phyloP scores from a whole-genome alignment of 2,888 invertebrate genomes.

The Noctua pronuba region DNA sequence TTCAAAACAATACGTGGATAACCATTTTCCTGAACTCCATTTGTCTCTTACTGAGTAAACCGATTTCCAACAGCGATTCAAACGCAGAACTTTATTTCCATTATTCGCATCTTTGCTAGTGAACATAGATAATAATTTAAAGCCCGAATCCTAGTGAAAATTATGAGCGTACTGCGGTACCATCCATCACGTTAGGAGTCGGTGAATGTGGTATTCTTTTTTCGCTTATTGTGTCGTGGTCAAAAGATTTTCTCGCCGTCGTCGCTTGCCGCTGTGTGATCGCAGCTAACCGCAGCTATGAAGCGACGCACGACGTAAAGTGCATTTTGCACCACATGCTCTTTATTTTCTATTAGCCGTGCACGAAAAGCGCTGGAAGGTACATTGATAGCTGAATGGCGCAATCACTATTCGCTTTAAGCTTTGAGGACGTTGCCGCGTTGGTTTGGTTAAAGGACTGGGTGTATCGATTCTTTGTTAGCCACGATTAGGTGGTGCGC shows the following conservation, averaged over 20 bases:
- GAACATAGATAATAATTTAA: slow-evolving; percentile 39
- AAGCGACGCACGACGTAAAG: slow-evolving; percentile 60
- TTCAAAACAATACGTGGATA: not conserved
- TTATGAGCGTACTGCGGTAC: slow-evolving; percentile 46
- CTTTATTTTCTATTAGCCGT: slow-evolving; percentile 65
- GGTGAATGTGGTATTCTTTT: slow-evolving; percentile 41
- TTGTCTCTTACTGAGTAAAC: slow-evolving; percentile 1
- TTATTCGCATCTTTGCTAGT: slow-evolving; percentile 16
- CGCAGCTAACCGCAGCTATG: slow-evolving; percentile 64
- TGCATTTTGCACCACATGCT: slow-evolving; percentile 66
- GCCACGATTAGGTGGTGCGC: slow-evolving; percentile 2
- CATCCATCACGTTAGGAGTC: slow-evolving; percentile 34
- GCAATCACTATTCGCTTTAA: slow-evolving; percentile 33
- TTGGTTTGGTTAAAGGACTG: slow-evolving; percentile 18
- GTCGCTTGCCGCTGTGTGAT: slow-evolving; percentile 53
- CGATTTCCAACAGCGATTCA: not conserved
- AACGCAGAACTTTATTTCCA: slow-evolving; percentile 9
- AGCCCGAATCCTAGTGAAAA: slow-evolving; percentile 25
- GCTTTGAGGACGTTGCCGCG: not conserved
- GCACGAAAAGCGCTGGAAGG: slow-evolving; percentile 57
- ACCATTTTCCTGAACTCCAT: not conserved
- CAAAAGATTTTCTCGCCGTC: slow-evolving; percentile 61
- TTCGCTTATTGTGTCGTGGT: slow-evolving; percentile 44
- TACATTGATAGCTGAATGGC: slow-evolving; percentile 46
- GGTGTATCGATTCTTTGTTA: slow-evolving; percentile 25